Evolutionary conservation across 2,888 invertebrate species (phyloP), one percentile per base, ranked within the genome.

Genomic region (Spilarctia lutea): DNA sequence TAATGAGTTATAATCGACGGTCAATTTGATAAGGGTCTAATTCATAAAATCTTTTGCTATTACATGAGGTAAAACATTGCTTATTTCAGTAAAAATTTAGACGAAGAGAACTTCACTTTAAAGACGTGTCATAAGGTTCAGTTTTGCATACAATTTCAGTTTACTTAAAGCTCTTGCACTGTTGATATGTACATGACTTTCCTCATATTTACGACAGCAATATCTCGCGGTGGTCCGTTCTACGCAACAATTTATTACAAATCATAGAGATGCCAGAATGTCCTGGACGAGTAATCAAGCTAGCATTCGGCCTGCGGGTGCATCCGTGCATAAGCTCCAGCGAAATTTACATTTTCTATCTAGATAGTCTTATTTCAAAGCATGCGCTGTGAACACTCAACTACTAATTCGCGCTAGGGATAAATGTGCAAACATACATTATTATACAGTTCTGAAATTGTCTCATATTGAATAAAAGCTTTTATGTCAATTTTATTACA

Each of bases 321-420:
- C 80, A 76, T 68, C 82, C 81, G 84, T 86, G 86, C 86, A 82
- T 79, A 79, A 81, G 80, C 84, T 84, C 85, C 82, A 81, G 80
- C 80, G 30, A 81, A 85, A 91, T 91, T 91, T 89, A 87, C 92
- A 92, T 92, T 87, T 86, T 88, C 86, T 86, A 86, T 85, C 84
- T 70, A 75, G 90, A 90, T 89, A 87, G 86, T 87, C 88, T 87
- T 88, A 87, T 90, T 88, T 86, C 85, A 82, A 86, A 85, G 85
- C 83, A 84, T 83, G 82, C 79, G 76, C 81, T 84, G 81, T 86
- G 84, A 88, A 85, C 84, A 86, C 86, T 88, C 78, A 88, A 88
- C 89, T 90, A 86, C 88, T 89, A 89, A 91, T 91, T 87, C 84
- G 84, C 91, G 88, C 80, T 84, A 81, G 81, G 89, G 87, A 81